Evolutionary conservation across 1,140 invertebrate genomes (phyloP), one percentile per base, ranked within the genome.

Genomic region (Lasaia peninsularis): DNA sequence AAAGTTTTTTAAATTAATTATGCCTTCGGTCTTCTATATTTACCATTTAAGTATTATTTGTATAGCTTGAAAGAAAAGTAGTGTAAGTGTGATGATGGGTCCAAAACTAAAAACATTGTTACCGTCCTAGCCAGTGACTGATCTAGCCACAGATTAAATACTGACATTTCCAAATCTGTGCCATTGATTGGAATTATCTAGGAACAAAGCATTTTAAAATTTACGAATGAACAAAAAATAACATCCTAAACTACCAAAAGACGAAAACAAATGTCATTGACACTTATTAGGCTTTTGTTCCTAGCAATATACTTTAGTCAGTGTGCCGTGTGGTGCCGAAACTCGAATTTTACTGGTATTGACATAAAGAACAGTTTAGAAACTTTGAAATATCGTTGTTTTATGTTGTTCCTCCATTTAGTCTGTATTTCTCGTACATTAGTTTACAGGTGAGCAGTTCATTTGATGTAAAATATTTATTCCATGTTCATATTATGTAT

Each of bases 11-110:
- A 44, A 31, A 16, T 16, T 10, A 21, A 21, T 12, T 34, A 40
- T 40, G 53, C 24, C 31, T 31, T 32, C 50, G 12, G 31, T n/a
- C 32, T 32, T 18, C 32, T 63, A 62, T 74, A 77, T 73, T 67
- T 82, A 84, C 78, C 81, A 78, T 78, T 78, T 69, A 79, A 86
- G 82, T 87, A 87, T 84, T 85, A 70, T 81, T 70, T 73, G 68
- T 69, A 74, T 67, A 71, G 69, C 69, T 86, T 81, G 76, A 75
- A 44, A 68, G 65, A 52, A 62, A 56, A 64, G 63, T 77, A 72
- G 60, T 14, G 34, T 55, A 40, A 21, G 53, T 56, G 53, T 72
- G 69, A 71, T 68, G 58, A 79, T 66, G 81, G 81, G 80, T 84
- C 81, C 80, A 82, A 83, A 58, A 62, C 66, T 37, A 58, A 67